Evolutionary conservation across 1,140 invertebrate genomes (phyloP).

Genomic region (Drosophila subpulchrella): DNA sequence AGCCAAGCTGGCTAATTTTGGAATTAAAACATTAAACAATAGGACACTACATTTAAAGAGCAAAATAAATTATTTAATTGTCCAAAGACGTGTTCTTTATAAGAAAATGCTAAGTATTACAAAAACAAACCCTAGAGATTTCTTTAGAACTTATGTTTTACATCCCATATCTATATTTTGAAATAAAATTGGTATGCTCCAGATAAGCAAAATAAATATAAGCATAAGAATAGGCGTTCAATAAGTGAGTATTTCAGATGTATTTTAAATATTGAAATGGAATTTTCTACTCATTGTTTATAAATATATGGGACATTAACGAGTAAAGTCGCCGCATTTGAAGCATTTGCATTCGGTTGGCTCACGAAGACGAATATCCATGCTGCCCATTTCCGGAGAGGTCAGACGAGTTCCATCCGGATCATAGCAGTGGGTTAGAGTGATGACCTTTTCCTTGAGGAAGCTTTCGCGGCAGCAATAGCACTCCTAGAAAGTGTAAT

Average conservation of each 20-base stretch:
- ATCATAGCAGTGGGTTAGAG: constrained; percentile 93
- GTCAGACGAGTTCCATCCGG: constrained; percentile 91
- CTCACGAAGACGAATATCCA: constrained; percentile 93
- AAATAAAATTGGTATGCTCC: too few relatives aligned
- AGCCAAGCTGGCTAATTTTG: too few relatives aligned
- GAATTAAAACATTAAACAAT: neutral
- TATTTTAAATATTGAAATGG: neutral
- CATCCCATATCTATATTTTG: too few relatives aligned
- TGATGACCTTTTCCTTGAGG: constrained; percentile 91
- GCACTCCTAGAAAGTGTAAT: constrained; percentile 89
- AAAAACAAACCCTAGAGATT: too few relatives aligned
- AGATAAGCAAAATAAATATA: neutral
- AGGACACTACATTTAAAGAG: neutral
- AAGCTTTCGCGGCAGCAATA: constrained; percentile 95
- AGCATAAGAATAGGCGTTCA: neutral
- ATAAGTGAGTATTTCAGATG: neutral
- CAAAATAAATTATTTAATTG: too few relatives aligned
- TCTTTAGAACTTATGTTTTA: too few relatives aligned
- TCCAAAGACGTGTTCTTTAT: too few relatives aligned
- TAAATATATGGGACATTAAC: constrained; percentile 77
- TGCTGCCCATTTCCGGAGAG: constrained; percentile 87
- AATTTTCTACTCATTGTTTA: neutral
- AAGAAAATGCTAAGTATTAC: too few relatives aligned
- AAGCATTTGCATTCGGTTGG: constrained; percentile 95
- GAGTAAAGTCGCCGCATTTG: constrained; percentile 92